Percentiles rank a stretch among this genome's conserved stretches.
Conservation (phyloP, 2,113 vertebrate genomes). For the Callithrix jacchus region DNA sequence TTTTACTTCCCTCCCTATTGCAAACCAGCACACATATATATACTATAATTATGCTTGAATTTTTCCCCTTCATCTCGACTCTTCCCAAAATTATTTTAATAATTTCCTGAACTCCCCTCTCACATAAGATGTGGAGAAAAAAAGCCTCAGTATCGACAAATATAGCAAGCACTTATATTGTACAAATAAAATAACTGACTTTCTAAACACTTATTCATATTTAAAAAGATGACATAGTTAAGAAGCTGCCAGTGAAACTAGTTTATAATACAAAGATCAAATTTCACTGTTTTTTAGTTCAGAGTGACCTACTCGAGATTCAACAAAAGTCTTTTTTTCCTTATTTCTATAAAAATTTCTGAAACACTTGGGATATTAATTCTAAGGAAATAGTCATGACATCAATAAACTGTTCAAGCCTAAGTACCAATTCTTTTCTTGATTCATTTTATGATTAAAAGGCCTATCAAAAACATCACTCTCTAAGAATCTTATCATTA, state of each 20-base stretch:
- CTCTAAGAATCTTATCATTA: slow-evolving; percentile 15
- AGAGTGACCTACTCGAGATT: neutral
- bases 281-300: slow-evolving; percentile 56
- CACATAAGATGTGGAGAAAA: neutral
- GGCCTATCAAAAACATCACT: slow-evolving; percentile 22
- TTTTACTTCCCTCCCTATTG: neutral
- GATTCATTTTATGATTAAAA: slow-evolving; percentile 47
- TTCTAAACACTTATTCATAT: neutral
- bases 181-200: neutral
- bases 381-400: slow-evolving; percentile 27
- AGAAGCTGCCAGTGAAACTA: slow-evolving; percentile 40
- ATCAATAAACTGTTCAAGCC: neutral
- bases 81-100: slow-evolving; percentile 1
- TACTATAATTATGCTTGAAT: neutral
- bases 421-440: slow-evolving; percentile 30
- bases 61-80: neutral
- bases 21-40: slow-evolving; percentile 10
- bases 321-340: neutral
- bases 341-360: neutral
- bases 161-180: neutral
- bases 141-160: neutral
- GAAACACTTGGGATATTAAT: neutral
- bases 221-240: neutral
- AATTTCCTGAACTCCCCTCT: neutral
- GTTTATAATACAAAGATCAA: slow-evolving; percentile 44